Base-by-base conservation (phyloP, 2,113 vertebrate genomes). In the Carettochelys insculpta region DNA sequence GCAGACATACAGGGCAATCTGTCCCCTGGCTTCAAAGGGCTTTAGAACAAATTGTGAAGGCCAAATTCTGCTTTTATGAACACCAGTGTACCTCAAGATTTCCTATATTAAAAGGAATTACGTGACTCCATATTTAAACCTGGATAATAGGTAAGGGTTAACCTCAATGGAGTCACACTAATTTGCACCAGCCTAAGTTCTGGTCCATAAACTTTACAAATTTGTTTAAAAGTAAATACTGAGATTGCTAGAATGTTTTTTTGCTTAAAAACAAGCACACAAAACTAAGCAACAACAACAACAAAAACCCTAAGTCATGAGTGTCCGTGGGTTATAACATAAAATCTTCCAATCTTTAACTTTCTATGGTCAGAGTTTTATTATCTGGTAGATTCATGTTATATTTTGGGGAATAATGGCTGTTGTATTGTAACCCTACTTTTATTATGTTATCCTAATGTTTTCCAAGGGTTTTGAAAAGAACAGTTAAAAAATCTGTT, bases 381-480 rank as follows among this genome's bases (percentile, higher is more conserved):
- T 82, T 91, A 83, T 85, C 16, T 87, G 12, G 22, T 29, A 92
- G 61, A 77, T 85, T 50, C 19, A 2, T 87, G 3, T 79, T 82
- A 88, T 88, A 50, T 95, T 41, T 51, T 85, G 54, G 47, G 16
- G 41, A 96, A 93, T 82, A 61, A 87, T 83, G 47, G 51, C 45
- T 87, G 11, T 92, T 84, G 29, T 43, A 56, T 71, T 83, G 47
- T 61, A 91, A 83, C 85, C 38, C 13, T 25, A 83, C 12, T 82
- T 13, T 14, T 88, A 68, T 87, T 85, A 71, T 73, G 56, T 45
- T 92, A 89, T 83, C 77, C 22, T 85, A 91, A 95, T 77, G 7
- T 80, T 95, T 95, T 89, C 52, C 38, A 43, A 29, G 13, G 82
- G 19, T 94, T 96, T 89, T 85, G 58, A 88, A 96, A 95, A 77